These are phyloP conservation scores for Fratercula arctica DNA, from an alignment of 2,797 vertebrate genomes.

Conservation along the genomic window DNA sequence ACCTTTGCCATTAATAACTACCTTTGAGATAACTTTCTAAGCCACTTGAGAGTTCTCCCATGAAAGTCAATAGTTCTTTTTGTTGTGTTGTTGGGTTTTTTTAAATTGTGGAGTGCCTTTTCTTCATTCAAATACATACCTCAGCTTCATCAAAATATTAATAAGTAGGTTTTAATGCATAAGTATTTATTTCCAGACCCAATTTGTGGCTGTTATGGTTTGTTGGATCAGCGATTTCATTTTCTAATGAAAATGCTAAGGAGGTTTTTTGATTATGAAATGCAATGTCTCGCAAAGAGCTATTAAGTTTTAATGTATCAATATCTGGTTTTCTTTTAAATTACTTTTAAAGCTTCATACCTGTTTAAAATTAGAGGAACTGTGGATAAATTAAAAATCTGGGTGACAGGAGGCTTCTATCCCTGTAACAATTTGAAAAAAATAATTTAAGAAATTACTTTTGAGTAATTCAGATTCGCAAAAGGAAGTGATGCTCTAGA, in stretches of 20 bases:
- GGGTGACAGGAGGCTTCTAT: neutral
- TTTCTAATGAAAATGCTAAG: constrained; percentile 67
- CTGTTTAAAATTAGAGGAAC: neutral
- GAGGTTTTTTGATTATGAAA: constrained; percentile 62
- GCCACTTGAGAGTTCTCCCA: neutral
- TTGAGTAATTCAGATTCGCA: neutral
- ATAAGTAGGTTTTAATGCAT: constrained; percentile 51
- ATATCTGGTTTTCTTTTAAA: constrained; percentile 12
- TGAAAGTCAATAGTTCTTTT: constrained; percentile 26
- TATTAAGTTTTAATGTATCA: constrained; percentile 63
- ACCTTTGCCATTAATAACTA: neutral
- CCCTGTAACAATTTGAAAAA: neutral
- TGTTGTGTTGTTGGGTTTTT: neutral
- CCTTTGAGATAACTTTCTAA: neutral
- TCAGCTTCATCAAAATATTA: constrained; percentile 61
- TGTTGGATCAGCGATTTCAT: constrained; percentile 63
- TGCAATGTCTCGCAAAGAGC: constrained; percentile 25
- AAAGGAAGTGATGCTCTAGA: neutral
- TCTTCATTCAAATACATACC: constrained; percentile 35
- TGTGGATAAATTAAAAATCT: neutral
- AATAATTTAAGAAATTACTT: neutral
- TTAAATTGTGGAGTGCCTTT: constrained; percentile 2
- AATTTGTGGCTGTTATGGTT: constrained; percentile 60
- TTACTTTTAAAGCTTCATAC: neutral
- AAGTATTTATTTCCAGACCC: constrained; percentile 66